phyloP scores from a whole-genome alignment of 1,140 invertebrate genomes.

The Drosophila mauritiana region DNA sequence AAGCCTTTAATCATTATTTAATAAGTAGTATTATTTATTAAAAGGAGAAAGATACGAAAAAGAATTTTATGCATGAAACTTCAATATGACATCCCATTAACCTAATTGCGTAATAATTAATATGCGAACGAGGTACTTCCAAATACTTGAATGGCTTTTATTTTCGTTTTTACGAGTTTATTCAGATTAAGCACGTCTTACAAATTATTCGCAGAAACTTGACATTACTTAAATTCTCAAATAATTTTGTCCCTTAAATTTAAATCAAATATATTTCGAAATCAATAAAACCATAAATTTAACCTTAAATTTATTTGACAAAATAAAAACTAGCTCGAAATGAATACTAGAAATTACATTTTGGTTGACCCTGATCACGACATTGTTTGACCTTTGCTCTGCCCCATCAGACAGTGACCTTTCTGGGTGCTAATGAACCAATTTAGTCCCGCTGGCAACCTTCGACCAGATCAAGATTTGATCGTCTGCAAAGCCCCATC shows the following conservation, averaged over 20 bases:
- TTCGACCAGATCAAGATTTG: constrained; percentile 35
- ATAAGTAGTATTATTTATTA: background rate
- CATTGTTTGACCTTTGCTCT: constrained; percentile 16
- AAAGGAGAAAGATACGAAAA: background rate
- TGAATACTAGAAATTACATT: background rate
- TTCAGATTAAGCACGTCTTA: background rate
- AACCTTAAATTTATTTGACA: no score
- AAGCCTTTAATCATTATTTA: background rate
- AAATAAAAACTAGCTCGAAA: background rate
- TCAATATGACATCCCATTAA: background rate
- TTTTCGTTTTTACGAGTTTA: background rate
- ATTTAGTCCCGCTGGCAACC: constrained; percentile 28
- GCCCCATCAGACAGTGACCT: constrained; percentile 13
- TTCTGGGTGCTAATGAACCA: constrained; percentile 15
- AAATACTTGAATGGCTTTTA: background rate
- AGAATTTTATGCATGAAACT: background rate
- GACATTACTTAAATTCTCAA: background rate
- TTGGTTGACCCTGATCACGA: constrained; percentile 1
- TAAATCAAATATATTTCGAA: no score
- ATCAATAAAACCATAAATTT: no score
- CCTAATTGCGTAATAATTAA: no score
- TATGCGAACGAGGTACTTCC: background rate
- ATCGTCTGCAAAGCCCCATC: constrained; percentile 51
- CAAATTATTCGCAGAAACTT: background rate
- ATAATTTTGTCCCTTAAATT: no score